Evolutionary conservation across 2,113 vertebrate genomes (phyloP).

Genomic region (Ctenomys sociabilis): DNA sequence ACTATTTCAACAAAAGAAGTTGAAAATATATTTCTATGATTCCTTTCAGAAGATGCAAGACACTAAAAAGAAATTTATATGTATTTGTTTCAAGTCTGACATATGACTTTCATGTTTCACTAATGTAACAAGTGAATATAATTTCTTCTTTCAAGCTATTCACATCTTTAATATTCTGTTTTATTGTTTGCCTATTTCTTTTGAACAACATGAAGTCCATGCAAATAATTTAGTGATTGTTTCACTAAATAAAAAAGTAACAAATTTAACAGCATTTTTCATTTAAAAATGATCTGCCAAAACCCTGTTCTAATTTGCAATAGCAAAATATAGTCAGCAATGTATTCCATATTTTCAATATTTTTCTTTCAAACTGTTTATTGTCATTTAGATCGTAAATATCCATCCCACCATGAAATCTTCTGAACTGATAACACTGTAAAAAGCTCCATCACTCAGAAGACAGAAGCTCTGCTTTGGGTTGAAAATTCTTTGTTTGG

Average conservation of each 20-base stretch:
- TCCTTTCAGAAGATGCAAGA: background rate
- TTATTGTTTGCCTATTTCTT: background rate
- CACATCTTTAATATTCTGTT: background rate
- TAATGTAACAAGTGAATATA: background rate
- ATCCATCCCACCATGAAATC: background rate
- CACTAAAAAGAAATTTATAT: slow-evolving; percentile 14
- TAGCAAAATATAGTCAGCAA: background rate
- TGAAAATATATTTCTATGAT: background rate
- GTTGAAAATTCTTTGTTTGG: slow-evolving; percentile 53
- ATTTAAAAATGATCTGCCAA: background rate
- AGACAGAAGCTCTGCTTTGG: slow-evolving; percentile 35
- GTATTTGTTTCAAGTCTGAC: background rate
- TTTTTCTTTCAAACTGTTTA: slow-evolving; percentile 34
- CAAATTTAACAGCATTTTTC: background rate
- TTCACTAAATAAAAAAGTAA: slow-evolving; percentile 1
- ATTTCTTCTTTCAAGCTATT: background rate
- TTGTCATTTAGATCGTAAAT: slow-evolving; percentile 24
- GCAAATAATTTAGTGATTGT: slow-evolving; percentile 1
- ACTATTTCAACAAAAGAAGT: slow-evolving; percentile 21
- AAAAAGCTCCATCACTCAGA: background rate
- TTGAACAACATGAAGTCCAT: background rate
- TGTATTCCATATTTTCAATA: slow-evolving; percentile 19
- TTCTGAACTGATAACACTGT: slow-evolving; percentile 12
- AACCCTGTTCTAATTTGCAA: slow-evolving; percentile 40
- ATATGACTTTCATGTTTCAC: background rate